Evolutionary conservation across 2,113 vertebrate genomes (phyloP).

Genomic region (Bungarus multicinctus): DNA sequence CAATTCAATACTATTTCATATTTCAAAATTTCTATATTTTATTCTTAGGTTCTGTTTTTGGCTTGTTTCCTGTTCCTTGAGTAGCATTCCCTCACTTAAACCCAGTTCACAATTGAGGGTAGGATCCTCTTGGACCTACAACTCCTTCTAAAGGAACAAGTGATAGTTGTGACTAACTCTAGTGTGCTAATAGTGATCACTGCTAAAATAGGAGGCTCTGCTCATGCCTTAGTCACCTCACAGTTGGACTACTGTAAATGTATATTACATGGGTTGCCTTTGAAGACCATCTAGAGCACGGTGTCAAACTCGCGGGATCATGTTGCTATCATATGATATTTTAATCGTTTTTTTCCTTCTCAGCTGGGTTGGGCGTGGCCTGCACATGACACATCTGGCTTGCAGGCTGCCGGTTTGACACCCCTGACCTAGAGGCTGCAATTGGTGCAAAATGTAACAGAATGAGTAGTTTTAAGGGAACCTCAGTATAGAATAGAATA

Average conservation of each 20-base stretch:
- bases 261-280: background rate
- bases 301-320: too few species aligned
- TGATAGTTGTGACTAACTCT: background rate
- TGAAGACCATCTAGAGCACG: background rate
- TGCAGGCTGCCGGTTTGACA: too few species aligned
- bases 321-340: too few species aligned
- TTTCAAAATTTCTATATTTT: background rate
- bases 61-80: background rate
- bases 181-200: background rate
- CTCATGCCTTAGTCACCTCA: background rate
- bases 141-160: background rate
- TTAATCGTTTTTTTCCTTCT: too few species aligned
- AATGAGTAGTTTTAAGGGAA: background rate
- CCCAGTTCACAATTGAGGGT: background rate
- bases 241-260: background rate
- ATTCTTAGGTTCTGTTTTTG: background rate
- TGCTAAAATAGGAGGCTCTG: background rate
- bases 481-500: too few species aligned
- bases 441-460: background rate
- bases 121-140: background rate
- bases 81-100: background rate
- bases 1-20: background rate
- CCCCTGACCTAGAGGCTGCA: background rate
- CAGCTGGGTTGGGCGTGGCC: too few species aligned
- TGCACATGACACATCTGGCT: too few species aligned